phyloP scores from a whole-genome alignment of 2,888 invertebrate species.

The Villa cingulata region DNA sequence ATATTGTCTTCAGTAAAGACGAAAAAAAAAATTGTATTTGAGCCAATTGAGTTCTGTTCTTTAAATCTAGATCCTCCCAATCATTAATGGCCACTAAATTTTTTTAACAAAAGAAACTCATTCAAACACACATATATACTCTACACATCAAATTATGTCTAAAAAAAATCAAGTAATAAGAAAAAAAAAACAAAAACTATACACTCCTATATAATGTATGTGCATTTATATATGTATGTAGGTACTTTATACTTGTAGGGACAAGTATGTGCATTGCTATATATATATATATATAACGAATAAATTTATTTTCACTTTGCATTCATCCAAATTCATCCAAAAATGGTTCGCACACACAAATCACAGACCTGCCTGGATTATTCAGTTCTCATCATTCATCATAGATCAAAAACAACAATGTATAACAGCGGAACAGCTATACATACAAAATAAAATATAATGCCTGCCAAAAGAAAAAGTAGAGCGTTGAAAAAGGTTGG shows the following conservation, averaged over 20 bases:
- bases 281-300: no score
- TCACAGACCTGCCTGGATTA: background rate
- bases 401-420: background rate
- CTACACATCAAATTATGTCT: no score
- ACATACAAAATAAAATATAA: no score
- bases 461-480: no score
- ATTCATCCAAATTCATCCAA: conserved; percentile 1
- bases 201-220: no score
- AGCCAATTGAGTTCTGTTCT: background rate
- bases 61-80: conserved; percentile 19
- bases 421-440: no score
- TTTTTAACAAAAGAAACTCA: conserved; percentile 1
- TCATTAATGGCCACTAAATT: conserved; percentile 17
- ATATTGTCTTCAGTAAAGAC: background rate
- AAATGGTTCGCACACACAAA: background rate
- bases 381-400: background rate
- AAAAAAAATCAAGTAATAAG: no score
- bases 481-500: no score
- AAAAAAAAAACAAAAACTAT: no score
- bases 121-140: background rate
- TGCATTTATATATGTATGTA: background rate
- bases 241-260: no score
- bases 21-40: background rate
- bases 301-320: background rate
- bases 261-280: no score